These are phyloP conservation scores for Ormyrus rosae DNA, from an alignment of 2,888 invertebrate species.

Conservation along the genomic window DNA sequence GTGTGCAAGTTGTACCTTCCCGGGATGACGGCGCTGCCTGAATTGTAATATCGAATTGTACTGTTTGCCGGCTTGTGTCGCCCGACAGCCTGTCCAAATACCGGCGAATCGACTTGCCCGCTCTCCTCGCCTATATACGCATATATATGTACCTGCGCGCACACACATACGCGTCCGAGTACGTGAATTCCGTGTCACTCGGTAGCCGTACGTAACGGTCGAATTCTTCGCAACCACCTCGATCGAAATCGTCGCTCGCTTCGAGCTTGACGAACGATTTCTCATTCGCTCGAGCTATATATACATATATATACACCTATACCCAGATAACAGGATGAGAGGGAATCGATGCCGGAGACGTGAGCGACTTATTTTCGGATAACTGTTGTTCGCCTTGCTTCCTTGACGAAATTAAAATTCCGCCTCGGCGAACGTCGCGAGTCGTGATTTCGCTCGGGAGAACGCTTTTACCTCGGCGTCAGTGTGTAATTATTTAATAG, in stretches of 20 bases:
- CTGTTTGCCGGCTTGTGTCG: slow-evolving; percentile 67
- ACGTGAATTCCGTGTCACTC: slow-evolving; percentile 55
- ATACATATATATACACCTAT: too few species aligned
- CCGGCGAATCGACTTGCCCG: slow-evolving; percentile 53
- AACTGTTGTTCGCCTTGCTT: neutral
- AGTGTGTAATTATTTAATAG: too few species aligned
- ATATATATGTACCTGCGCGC: too few species aligned
- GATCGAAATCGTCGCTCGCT: slow-evolving; percentile 19
- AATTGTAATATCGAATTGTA: slow-evolving; percentile 72
- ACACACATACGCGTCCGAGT: slow-evolving; percentile 51
- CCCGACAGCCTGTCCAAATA: slow-evolving; percentile 72
- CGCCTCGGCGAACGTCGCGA: neutral
- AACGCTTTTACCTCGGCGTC: too few species aligned
- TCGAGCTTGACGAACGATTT: slow-evolving; percentile 19
- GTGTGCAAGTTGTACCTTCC: too few species aligned
- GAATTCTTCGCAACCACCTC: slow-evolving; percentile 56
- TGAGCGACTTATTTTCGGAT: neutral
- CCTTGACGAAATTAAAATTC: neutral
- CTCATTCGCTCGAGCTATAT: slow-evolving; percentile 1
- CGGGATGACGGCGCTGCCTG: slow-evolving; percentile 60
- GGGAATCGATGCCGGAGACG: neutral
- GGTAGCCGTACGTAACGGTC: slow-evolving; percentile 57
- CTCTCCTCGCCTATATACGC: too few species aligned
- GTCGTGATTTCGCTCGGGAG: too few species aligned
- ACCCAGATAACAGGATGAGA: neutral